Evolutionary conservation across 2,113 vertebrate genomes (phyloP).

Genomic region (Egretta garzetta): DNA sequence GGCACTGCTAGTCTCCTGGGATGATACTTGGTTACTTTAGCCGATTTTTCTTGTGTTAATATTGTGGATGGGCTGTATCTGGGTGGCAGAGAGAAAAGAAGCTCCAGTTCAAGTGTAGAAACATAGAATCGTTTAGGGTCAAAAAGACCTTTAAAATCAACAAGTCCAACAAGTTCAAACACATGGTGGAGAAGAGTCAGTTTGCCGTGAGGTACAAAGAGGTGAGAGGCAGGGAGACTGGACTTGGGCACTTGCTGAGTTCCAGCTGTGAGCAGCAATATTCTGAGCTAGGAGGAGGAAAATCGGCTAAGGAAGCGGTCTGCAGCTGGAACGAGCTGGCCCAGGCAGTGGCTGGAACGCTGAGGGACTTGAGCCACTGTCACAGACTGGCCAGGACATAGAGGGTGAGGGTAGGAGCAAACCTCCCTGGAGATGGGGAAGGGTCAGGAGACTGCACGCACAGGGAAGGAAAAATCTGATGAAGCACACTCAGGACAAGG

Average conservation of each 20-base stretch:
- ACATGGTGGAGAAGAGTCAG: not conserved
- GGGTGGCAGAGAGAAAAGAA: not conserved
- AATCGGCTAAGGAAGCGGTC: not conserved
- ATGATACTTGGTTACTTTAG: not conserved
- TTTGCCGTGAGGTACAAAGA: not conserved
- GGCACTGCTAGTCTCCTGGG: not conserved
- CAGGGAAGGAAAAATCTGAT: not conserved
- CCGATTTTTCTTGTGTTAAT: not conserved
- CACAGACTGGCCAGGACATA: not conserved
- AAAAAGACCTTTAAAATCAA: too few species aligned
- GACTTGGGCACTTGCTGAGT: not conserved
- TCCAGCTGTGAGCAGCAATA: not conserved
- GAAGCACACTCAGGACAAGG: not conserved
- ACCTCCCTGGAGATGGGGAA: not conserved
- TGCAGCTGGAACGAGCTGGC: not conserved
- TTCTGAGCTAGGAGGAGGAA: not conserved
- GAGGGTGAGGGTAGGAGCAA: not conserved
- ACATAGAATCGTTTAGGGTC: too few species aligned
- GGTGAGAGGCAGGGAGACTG: not conserved
- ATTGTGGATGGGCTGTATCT: not conserved
- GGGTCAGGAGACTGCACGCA: not conserved
- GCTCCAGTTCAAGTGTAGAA: not conserved
- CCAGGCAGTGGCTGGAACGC: not conserved
- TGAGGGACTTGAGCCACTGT: not conserved
- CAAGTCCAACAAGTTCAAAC: not conserved